phyloP scores from a whole-genome alignment of 2,797 vertebrate genomes.

The Anableps anableps region DNA sequence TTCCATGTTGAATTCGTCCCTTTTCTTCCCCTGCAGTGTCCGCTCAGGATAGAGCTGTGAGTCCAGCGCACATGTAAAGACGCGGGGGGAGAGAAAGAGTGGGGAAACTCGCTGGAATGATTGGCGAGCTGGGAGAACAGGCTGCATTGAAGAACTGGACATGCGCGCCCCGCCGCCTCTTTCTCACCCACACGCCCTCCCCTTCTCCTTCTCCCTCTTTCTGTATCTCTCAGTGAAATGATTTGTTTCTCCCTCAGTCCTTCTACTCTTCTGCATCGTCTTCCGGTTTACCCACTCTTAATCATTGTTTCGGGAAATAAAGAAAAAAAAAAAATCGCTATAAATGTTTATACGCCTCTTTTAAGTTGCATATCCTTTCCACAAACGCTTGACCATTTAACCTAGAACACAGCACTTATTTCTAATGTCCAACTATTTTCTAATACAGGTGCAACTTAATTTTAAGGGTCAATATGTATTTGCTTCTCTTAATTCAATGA shows the following conservation, averaged over 20 bases:
- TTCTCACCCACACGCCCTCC: conserved; percentile 44
- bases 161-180: conserved; percentile 82
- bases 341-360: conserved; percentile 13
- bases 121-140: conserved; percentile 78
- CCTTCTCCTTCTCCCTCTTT: conserved; percentile 35
- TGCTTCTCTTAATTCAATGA: not conserved
- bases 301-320: conserved; percentile 11
- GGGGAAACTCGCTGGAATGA: conserved; percentile 78
- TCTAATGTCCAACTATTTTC: not conserved
- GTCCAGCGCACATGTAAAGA: conserved; percentile 85
- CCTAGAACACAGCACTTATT: conserved; percentile 10
- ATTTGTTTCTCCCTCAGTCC: conserved; percentile 23
- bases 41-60: conserved; percentile 80
- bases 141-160: conserved; percentile 85
- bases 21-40: conserved; percentile 89
- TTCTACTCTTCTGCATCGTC: conserved; percentile 21
- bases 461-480: too few species aligned
- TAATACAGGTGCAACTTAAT: not conserved
- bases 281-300: conserved; percentile 21
- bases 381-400: conserved; percentile 15
- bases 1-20: conserved; percentile 82
- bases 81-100: conserved; percentile 54
- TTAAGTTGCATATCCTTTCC: not conserved
- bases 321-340: not conserved
- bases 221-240: conserved; percentile 14